phyloP scores from a whole-genome alignment of 2,113 vertebrate species.

The Microtus ochrogaster region DNA sequence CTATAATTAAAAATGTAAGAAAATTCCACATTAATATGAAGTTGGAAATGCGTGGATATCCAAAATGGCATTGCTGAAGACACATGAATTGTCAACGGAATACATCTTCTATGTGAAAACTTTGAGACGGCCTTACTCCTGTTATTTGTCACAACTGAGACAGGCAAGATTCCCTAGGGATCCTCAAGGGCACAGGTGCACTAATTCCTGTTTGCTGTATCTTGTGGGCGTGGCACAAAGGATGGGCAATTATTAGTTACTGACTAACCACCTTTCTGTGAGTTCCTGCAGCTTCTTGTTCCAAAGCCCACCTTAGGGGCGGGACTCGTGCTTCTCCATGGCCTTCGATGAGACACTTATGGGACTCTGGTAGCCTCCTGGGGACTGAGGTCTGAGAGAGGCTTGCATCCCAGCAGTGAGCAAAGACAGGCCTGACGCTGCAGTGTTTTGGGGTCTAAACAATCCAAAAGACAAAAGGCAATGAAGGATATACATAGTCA shows the following conservation, averaged over 20 bases:
- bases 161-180: neutral
- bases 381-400: accelerated
- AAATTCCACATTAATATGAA: neutral
- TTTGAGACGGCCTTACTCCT: neutral
- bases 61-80: neutral
- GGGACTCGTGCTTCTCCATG: accelerated
- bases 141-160: neutral
- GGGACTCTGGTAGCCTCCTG: accelerated
- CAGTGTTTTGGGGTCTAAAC: neutral
- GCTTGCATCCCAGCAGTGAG: neutral
- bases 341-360: neutral
- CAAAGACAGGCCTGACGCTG: neutral
- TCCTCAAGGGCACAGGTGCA: neutral
- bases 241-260: neutral
- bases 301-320: no score
- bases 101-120: neutral
- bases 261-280: no score
- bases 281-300: neutral
- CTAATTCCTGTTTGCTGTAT: neutral
- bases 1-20: neutral
- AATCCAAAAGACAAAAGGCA: neutral
- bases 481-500: neutral
- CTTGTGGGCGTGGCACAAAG: neutral
- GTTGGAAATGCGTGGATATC: neutral
- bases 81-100: neutral